A percentile compares a stretch with the other conserved stretches of the same genome.
phyloP scores from a whole-genome alignment of 2,113 vertebrate genomes.

The Chaetops frenatus region DNA sequence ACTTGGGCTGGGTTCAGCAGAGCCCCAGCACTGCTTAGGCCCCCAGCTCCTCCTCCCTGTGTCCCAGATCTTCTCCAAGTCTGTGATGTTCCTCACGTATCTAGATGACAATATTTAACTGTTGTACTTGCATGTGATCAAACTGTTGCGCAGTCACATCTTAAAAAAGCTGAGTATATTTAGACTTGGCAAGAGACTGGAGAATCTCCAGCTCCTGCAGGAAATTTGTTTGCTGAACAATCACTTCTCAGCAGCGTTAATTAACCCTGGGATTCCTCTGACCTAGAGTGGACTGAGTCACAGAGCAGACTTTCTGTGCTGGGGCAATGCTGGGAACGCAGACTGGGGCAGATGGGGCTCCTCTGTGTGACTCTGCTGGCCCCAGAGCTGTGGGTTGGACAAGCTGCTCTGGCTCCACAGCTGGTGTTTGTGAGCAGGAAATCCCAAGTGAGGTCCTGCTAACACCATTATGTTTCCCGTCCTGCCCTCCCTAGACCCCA shows the following conservation, averaged over 20 bases:
- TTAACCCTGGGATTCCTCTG: neutral
- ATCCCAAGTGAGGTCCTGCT: neutral
- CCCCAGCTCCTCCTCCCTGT: neutral
- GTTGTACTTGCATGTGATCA: neutral
- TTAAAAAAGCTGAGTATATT: neutral
- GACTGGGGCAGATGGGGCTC: neutral
- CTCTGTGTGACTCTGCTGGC: neutral
- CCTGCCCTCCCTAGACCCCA: neutral
- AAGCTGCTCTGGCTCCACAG: neutral
- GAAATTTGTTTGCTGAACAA: neutral
- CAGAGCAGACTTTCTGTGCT: neutral
- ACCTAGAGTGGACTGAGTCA: neutral
- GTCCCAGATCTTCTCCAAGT: neutral
- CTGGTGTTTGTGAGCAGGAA: conserved; percentile 23
- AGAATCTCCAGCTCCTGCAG: neutral
- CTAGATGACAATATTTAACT: neutral
- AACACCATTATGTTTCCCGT: neutral
- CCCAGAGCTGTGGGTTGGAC: neutral
- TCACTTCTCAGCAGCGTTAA: neutral
- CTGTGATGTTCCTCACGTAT: neutral
- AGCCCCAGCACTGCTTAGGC: neutral
- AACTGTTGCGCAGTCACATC: neutral
- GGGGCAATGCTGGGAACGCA: neutral
- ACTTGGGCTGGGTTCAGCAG: neutral
- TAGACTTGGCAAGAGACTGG: neutral